phyloP scores from a whole-genome alignment of 2,113 vertebrate genomes.

The Paramisgurnus dabryanus region DNA sequence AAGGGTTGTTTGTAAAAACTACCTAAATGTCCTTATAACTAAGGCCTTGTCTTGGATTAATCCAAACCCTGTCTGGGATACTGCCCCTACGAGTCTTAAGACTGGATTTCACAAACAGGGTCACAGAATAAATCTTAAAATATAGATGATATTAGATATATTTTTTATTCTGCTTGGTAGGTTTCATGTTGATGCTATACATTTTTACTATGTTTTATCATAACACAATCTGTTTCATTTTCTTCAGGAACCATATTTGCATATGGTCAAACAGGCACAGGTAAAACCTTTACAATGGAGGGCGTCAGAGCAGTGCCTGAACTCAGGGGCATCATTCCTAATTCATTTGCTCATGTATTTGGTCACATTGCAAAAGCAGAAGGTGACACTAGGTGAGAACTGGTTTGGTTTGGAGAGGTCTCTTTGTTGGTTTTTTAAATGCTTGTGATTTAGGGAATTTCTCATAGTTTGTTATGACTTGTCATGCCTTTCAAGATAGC shows the following conservation, averaged over 20 bases:
- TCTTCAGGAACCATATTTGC: slow-evolving; percentile 94
- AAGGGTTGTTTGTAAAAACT: no score
- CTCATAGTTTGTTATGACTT: not conserved
- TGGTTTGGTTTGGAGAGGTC: not conserved
- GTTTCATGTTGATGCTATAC: no score
- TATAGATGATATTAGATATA: no score
- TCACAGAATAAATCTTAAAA: no score
- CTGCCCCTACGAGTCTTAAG: no score
- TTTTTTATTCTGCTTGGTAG: not conserved
- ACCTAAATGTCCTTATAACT: no score
- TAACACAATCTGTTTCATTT: slow-evolving; percentile 40
- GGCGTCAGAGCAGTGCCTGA: slow-evolving; percentile 96
- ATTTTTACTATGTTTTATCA: no score
- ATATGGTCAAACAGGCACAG: slow-evolving; percentile 98
- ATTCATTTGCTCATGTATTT: slow-evolving; percentile 98
- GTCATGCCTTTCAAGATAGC: not conserved
- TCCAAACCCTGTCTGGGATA: no score
- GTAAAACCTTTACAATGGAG: slow-evolving; percentile 99
- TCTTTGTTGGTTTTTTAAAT: no score
- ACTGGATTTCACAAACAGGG: no score
- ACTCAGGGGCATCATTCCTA: slow-evolving; percentile 96
- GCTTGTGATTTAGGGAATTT: no score
- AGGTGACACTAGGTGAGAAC: slow-evolving; percentile 89
- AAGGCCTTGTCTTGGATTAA: no score
- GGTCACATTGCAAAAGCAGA: slow-evolving; percentile 99